Base-by-base conservation (phyloP, 2,797 vertebrate species). In the Botia almorhae region DNA sequence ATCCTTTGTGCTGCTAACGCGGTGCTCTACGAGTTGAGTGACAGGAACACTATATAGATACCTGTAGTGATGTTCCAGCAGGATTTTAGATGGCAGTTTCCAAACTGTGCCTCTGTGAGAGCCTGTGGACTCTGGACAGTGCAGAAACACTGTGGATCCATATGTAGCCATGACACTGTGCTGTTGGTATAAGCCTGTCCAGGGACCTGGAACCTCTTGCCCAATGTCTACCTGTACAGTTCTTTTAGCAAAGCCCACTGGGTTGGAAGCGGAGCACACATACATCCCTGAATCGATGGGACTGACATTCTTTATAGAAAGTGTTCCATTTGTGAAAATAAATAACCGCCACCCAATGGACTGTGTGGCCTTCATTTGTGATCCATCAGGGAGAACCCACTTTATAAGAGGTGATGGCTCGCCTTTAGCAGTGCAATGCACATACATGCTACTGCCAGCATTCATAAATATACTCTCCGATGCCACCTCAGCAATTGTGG, bases 301-400 rank as follows among this genome's bases (percentile, higher is more conserved):
- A 6, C 74, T 75, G 83, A 89, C 58, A 36, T 85, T 93, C 58
- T 88, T 94, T 69, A 95, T 73, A 69, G 90, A 92, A 19, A 95
- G 89, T 1, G 94, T 95, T 19, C 94, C 94, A 0, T 95, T 95
- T 21, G 93, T 93, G 67, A 94, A 95, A 82, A 94, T 88, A 84
- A 95, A 95, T n/a, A 94, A 79, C 21, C 90, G 89, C 21, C 83
- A 88, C 61, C 90, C 93, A 21, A 94, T 85, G 82, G 91, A 92
- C 87, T 95, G 94, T 17, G 94, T 93, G 6, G 93, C 91, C 71
- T 94, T 94, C 0, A 95, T 89, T 11, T 90, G 86, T 58, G 90
- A 75, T 2, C 92, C 91, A 10, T 84, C 78, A 46, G 93, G 93
- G n/a, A 95, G 87, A n/a, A 21, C 86, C 94, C 94, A 95, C 77